Evolutionary conservation across 1,140 invertebrate species (phyloP).

Genomic region (Lanistes nyassanus): DNA sequence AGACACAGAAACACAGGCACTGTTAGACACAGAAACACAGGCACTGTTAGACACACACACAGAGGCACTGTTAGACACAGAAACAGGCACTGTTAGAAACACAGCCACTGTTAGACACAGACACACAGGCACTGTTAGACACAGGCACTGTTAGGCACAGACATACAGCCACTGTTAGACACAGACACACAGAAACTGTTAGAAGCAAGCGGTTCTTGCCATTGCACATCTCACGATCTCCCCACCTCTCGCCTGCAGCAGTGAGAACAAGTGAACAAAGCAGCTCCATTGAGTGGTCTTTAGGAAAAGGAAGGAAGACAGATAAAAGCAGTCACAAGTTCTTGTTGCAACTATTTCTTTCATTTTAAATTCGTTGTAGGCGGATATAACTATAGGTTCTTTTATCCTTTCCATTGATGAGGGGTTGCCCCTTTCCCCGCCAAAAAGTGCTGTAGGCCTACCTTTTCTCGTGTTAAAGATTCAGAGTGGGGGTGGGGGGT

Average conservation of each 20-base stretch:
- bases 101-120: not conserved
- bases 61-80: not conserved
- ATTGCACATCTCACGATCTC: too few relatives aligned
- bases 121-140: not conserved
- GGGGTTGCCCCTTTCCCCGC: too few relatives aligned
- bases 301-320: not conserved
- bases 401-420: too few relatives aligned
- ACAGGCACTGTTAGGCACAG: not conserved
- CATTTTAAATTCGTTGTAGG: not conserved
- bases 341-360: not conserved
- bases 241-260: too few relatives aligned
- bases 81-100: not conserved
- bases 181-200: not conserved
- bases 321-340: not conserved
- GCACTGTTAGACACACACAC: conserved; percentile 5
- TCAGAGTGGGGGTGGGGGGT: too few relatives aligned
- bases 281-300: not conserved
- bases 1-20: conserved; percentile 9
- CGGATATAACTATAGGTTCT: too few relatives aligned
- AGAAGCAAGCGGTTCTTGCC: not conserved
- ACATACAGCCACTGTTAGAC: not conserved
- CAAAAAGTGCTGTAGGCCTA: too few relatives aligned
- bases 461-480: too few relatives aligned
- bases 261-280: not conserved
- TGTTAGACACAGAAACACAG: not conserved